Evolutionary conservation across 2,888 invertebrate genomes (phyloP), one percentile per base, ranked within the genome.

Genomic region (Rugalucina vietnamica): DNA sequence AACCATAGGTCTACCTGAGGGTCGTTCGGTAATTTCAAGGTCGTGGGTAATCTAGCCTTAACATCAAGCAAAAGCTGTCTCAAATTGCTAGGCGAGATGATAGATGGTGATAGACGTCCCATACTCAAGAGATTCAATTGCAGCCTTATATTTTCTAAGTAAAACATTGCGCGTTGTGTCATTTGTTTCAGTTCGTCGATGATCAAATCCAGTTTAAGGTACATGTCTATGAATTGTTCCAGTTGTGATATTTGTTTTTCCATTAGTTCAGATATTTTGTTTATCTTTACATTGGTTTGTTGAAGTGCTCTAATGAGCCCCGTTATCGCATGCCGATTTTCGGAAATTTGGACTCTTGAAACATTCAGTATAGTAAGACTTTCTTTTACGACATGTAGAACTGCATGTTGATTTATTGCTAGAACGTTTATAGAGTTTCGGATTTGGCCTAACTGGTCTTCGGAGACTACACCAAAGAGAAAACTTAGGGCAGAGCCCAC

Each of bases 381-480:
- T 37, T 69, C 29, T 3, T 72, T 37, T 18, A 84, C 65, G 2
- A 76, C 76, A 60, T 80, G 84, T 39, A 50, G 36, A 21, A 84
- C 57, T 18, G 43, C n/a, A 74, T 81, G 39, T 75, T 84, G 84
- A 36, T 81, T 81, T 37, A n/a, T 14, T n/a, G 21, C 4, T 54
- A 76, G 29, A 34, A 18, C 76, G 14, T 76, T 27, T 24, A 79
- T 49, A 57, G 75, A 79, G 34, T 32, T 57, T 14, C 73, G 73
- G 34, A 84, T 76, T 69, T 32, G 36, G n/a, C 72, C 18, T 60
- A 84, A 49, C 29, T 84, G 79, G 27, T 21, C 18, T 50, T 79
- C 76, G 34, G 76, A 72, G 8, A 79, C 76, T 5, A 80, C 80
- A 3, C 83, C 83, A 72, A 83, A 83, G 43, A 79, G 71, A 18